Conservation (phyloP, 2,797 vertebrate genomes). For the Eulemur coronatus region DNA sequence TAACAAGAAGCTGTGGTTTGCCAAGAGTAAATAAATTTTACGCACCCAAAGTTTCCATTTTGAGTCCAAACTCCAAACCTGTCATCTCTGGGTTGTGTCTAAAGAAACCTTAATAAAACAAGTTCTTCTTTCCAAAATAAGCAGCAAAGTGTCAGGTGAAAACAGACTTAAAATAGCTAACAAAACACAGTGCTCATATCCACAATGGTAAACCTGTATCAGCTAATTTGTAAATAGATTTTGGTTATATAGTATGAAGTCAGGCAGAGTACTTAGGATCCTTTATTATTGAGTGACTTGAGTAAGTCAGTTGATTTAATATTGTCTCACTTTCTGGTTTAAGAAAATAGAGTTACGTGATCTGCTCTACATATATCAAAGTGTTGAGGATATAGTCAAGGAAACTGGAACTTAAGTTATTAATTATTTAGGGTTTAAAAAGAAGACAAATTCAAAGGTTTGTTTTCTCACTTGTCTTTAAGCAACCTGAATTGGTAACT, state of each 20-base stretch:
- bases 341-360: background rate
- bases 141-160: slow-evolving; percentile 24
- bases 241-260: background rate
- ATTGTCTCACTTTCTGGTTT: background rate
- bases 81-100: slow-evolving; percentile 45
- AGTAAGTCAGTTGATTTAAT: background rate
- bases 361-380: background rate
- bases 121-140: slow-evolving; percentile 43
- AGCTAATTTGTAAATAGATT: background rate
- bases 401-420: background rate
- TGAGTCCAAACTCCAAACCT: slow-evolving; percentile 35
- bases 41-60: slow-evolving; percentile 55
- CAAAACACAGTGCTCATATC: background rate
- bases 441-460: background rate
- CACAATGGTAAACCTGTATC: background rate
- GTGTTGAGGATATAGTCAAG: background rate
- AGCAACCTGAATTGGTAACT: background rate
- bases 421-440: background rate
- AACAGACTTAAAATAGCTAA: background rate
- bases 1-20: slow-evolving; percentile 49
- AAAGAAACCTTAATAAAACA: slow-evolving; percentile 26
- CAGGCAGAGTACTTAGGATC: background rate
- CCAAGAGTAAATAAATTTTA: slow-evolving; percentile 62
- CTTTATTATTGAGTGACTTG: background rate
- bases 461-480: background rate